Base-by-base conservation (phyloP, 2,888 invertebrate species). In the Acanthosoma haemorrhoidale region DNA sequence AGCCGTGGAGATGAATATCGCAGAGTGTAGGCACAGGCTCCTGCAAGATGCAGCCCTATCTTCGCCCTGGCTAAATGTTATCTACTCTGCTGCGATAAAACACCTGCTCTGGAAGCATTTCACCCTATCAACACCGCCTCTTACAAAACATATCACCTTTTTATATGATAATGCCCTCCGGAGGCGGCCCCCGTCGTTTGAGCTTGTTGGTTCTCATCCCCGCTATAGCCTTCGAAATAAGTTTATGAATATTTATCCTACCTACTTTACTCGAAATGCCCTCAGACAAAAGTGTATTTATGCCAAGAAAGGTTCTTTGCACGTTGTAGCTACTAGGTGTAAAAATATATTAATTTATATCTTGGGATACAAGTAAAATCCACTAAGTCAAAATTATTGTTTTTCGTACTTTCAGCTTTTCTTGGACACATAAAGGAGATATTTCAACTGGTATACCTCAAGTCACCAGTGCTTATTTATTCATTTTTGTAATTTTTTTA, bases 71-170 rank as follows among this genome's bases (percentile, higher is more conserved):
- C 25, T 25, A 25, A 25, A 25, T 51, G 51, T 51, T 51, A 51
- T 51, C 51, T 25, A 51, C 25, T n/a, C 51, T 18, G 9, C 11
- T 4, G 5, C 51, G 51, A 51, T 51, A 51, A 51, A 51, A n/a
- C 13, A 51, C n/a, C 25, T 25, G n/a, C 51, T 25, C 8, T 25
- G 5, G 25, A 25, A 5, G n/a, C n/a, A 13, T 25, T 25, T 13
- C 25, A 9, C 11, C 41, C 18, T 43, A 43, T 43, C 51, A 29
- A 25, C 51, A 25, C 51, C 29, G 51, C 51, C 51, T 51, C 51
- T 51, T 51, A 25, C 51, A 51, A 51, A 51, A 51, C 51, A 51
- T 51, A 51, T 51, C 51, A 51, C 25, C 51, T 25, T n/a, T n/a
- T 51, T 51, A 51, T 51, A 51, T 51, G 51, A 51, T 51, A 51